Conservation (phyloP, 2,113 vertebrate genomes). For the Gobius niger region DNA sequence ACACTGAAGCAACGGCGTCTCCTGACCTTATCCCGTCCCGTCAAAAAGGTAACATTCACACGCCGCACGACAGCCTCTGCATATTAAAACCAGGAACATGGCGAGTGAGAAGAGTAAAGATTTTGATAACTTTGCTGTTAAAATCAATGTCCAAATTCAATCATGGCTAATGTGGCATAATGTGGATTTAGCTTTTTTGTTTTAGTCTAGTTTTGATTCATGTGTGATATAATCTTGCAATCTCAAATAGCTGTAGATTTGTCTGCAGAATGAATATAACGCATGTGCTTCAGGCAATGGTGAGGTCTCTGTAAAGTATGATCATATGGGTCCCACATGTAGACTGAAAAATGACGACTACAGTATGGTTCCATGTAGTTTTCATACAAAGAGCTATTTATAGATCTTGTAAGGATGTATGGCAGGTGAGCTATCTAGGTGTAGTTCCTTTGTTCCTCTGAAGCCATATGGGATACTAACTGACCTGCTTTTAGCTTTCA, state of each 20-base stretch:
- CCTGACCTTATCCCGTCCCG: conserved; percentile 41
- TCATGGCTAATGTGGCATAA: no score
- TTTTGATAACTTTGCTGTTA: no score
- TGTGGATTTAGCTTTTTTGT: no score
- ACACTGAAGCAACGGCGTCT: conserved; percentile 25
- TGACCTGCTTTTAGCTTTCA: conserved; percentile 1
- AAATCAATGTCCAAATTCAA: no score
- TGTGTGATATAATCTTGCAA: no score
- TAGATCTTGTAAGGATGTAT: neutral
- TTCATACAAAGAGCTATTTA: neutral
- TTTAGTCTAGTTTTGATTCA: no score
- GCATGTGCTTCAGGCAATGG: neutral
- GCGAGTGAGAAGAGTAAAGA: no score
- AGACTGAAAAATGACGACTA: neutral
- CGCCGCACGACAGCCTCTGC: neutral
- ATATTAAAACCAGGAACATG: neutral
- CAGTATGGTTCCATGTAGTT: neutral
- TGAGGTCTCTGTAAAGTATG: neutral
- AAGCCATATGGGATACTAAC: conserved; percentile 3
- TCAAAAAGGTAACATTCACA: conserved; percentile 31
- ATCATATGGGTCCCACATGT: neutral
- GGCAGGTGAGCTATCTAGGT: conserved; percentile 6
- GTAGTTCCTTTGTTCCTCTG: conserved; percentile 8
- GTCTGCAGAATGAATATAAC: no score
- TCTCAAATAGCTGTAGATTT: no score